Evolutionary conservation across 2,888 invertebrate genomes (phyloP).

Genomic region (Acanthosepion pharaonis): DNA sequence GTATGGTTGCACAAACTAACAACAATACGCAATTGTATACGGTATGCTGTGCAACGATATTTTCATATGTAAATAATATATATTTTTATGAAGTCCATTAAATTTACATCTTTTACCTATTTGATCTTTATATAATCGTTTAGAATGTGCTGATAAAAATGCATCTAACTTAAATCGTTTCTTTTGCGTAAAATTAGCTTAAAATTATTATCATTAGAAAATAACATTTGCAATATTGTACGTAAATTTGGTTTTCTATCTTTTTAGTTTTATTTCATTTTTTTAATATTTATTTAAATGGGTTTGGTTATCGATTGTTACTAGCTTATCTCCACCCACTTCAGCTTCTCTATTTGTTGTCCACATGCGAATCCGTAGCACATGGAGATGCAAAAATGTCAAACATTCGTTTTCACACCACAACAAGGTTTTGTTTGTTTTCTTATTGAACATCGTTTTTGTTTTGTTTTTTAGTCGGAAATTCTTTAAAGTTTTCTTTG

Average conservation of each 20-base stretch:
- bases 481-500: not conserved
- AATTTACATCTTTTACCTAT: not conserved
- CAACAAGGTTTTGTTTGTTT: not conserved
- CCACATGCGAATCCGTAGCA: not conserved
- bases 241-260: no score
- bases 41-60: no score
- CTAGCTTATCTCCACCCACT: not conserved
- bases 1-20: not conserved
- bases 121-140: not conserved
- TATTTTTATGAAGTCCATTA: not conserved
- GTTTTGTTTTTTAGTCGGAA: not conserved
- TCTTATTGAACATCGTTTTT: not conserved
- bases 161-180: not conserved
- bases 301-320: not conserved
- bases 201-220: no score
- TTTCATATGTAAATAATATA: no score
- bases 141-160: not conserved
- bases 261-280: not conserved
- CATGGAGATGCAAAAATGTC: not conserved
- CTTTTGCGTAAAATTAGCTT: not conserved
- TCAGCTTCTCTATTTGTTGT: not conserved
- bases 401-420: slow-evolving; percentile 6
- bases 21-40: not conserved
- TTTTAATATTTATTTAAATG: not conserved
- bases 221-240: no score